Percentiles rank a stretch among this genome's conserved stretches.
Conservation (phyloP, 2,888 invertebrate species). For the Matsumyia berberina region DNA sequence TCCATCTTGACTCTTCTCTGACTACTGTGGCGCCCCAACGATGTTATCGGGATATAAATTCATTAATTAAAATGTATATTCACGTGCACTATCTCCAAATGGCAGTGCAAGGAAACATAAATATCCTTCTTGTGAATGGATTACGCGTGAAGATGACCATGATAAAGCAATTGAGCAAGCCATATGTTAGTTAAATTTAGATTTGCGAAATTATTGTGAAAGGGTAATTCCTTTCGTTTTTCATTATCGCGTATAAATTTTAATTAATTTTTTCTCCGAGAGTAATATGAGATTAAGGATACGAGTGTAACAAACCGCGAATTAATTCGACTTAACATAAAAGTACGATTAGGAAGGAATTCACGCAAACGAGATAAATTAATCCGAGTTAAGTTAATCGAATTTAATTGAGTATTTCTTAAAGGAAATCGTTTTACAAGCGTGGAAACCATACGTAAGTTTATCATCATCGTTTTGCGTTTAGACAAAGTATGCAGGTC, state of each 20-base stretch:
- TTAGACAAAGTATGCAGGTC: too few species aligned
- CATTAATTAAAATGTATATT: constrained; percentile 50
- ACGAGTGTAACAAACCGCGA: constrained; percentile 9
- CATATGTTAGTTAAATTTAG: constrained; percentile 16
- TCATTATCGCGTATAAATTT: constrained; percentile 39
- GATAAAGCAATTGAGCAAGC: constrained; percentile 18
- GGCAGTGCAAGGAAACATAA: constrained; percentile 41
- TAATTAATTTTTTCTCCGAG: constrained; percentile 28
- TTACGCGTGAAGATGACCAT: constrained; percentile 16
- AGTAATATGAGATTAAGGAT: constrained; percentile 40
- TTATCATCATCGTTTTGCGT: too few species aligned
- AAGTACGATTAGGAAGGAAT: background rate
- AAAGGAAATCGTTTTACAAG: too few species aligned
- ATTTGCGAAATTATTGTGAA: background rate
- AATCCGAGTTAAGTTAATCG: background rate
- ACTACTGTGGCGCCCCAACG: constrained; percentile 35
- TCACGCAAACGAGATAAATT: background rate
- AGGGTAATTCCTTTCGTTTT: constrained; percentile 3
- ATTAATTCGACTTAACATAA: constrained; percentile 1
- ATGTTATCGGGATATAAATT: constrained; percentile 54
- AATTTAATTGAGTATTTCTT: background rate
- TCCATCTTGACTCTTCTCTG: background rate
- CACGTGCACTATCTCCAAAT: constrained; percentile 29
- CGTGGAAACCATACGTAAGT: too few species aligned
- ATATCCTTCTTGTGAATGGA: constrained; percentile 51